These are phyloP conservation scores for Turritopsis dohrnii DNA, from an alignment of 30 jellyfish, hydroid and myxozoan species.

Conservation along the genomic window DNA sequence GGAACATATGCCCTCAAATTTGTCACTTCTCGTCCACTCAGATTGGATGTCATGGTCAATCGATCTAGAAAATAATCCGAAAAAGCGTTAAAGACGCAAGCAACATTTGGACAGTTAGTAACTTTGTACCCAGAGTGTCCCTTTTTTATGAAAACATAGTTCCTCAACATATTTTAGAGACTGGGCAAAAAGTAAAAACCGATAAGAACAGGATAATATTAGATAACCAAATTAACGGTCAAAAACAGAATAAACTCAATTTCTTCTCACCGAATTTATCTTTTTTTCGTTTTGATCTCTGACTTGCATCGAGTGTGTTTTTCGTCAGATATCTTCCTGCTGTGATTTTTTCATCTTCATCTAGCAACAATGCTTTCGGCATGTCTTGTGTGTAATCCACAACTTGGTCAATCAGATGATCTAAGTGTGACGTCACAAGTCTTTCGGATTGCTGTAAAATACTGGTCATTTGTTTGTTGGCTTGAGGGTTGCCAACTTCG, in stretches of 20 bases:
- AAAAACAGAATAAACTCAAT: too few species aligned
- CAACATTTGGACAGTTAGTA: neutral
- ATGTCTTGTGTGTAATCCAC: constrained; percentile 60
- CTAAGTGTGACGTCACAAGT: constrained; percentile 60
- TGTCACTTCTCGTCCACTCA: constrained; percentile 38
- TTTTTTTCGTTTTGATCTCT: constrained; percentile 13
- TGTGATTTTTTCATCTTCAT: constrained; percentile 53
- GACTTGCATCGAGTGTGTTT: neutral
- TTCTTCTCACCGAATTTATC: constrained; percentile 44
- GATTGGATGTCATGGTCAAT: constrained; percentile 51
- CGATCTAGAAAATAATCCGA: constrained; percentile 40
- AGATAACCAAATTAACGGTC: too few species aligned
- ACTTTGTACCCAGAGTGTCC: too few species aligned
- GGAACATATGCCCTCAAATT: constrained; percentile 71
- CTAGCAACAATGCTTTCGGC: constrained; percentile 76
- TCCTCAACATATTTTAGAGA: too few species aligned
- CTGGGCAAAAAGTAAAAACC: too few species aligned
- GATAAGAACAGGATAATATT: too few species aligned
- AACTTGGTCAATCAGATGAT: constrained; percentile 49
- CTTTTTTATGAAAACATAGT: too few species aligned
- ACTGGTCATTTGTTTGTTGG: constrained; percentile 20
- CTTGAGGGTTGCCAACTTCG: constrained; percentile 20
- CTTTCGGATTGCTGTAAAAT: constrained; percentile 27
- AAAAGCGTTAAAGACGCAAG: neutral
- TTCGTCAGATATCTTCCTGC: neutral